Base-by-base conservation (phyloP, 2,888 invertebrate genomes). In the Ctenicera cuprea region DNA sequence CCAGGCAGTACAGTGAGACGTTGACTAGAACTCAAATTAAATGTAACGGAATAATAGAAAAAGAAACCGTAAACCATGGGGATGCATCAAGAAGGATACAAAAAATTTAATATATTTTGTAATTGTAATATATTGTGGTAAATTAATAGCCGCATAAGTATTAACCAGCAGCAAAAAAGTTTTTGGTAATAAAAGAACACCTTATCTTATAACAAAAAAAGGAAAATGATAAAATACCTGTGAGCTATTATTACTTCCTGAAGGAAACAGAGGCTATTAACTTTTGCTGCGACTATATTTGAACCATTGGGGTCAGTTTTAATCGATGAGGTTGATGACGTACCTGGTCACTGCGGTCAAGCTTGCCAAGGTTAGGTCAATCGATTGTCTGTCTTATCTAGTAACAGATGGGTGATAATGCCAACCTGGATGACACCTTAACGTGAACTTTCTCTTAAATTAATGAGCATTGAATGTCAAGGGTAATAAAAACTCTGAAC, bases 261-360 rank as follows among this genome's bases (percentile, higher is more conserved):
- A 12, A 54, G 54, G 54, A 54, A 54, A 54, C 30, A 0, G 33
- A 54, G 54, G 54, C 54, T 54, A 54, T 54, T 54, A 54, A 54
- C 54, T 54, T 30, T 54, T 54, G 14, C 30, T 48, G 18, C 48
- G 18, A 48, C 38, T 59, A 59, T 37, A 59, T 59, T 59, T 59
- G 22, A 37, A 18, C 59, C 12, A 59, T 20, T 37, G n/a, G 38
- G 59, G 57, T 59, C 59, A 59, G 62, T 11, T n/a, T 41, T 1
- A 45, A 62, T 62, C 62, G 62, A 62, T 62, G 45, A 26, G 43
- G 57, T 12, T 11, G 20, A 11, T 59, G 71, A 65, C 64, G 78
- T 78, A 75, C 74, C 67, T 69, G 69, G 59, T 74, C 62, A 67
- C 45, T 79, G 77, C 78, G 79, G 80, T 77, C 78, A 80, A 62